These are phyloP conservation scores for Buceros bicornis DNA, from an alignment of 2,797 vertebrate species.

Conservation along the genomic window DNA sequence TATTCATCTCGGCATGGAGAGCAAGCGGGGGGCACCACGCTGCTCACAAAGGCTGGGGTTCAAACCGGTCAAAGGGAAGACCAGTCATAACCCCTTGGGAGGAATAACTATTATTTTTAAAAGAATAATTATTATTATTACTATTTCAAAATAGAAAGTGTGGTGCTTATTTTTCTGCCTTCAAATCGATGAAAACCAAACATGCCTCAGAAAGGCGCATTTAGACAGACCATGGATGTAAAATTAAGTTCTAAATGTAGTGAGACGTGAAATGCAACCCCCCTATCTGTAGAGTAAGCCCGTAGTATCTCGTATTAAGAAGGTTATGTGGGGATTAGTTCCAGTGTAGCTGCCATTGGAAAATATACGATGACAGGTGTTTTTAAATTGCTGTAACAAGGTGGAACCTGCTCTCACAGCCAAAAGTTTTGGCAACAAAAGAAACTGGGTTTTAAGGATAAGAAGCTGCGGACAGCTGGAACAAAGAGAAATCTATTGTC, in stretches of 20 bases:
- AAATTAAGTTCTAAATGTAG: conserved; percentile 23
- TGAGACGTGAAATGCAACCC: conserved; percentile 39
- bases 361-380: conserved; percentile 70
- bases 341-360: conserved; percentile 39
- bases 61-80: not conserved
- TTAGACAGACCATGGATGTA: not conserved
- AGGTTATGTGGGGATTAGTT: conserved; percentile 67
- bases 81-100: not conserved
- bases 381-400: conserved; percentile 65
- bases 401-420: conserved; percentile 40
- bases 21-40: not conserved
- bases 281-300: not conserved
- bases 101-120: not conserved
- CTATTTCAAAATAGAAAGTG: not conserved
- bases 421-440: conserved; percentile 47
- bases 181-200: not conserved
- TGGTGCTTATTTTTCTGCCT: not conserved
- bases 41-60: not conserved
- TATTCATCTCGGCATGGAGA: not conserved
- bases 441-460: not conserved
- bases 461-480: conserved; percentile 52
- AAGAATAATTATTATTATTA: not conserved
- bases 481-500: conserved; percentile 48
- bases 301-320: not conserved
- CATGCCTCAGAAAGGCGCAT: not conserved